Percentiles rank a stretch among this genome's conserved stretches.
These are phyloP conservation scores for Heliconius himera DNA, from an alignment of 1,140 invertebrate species.

Conservation along the genomic window DNA sequence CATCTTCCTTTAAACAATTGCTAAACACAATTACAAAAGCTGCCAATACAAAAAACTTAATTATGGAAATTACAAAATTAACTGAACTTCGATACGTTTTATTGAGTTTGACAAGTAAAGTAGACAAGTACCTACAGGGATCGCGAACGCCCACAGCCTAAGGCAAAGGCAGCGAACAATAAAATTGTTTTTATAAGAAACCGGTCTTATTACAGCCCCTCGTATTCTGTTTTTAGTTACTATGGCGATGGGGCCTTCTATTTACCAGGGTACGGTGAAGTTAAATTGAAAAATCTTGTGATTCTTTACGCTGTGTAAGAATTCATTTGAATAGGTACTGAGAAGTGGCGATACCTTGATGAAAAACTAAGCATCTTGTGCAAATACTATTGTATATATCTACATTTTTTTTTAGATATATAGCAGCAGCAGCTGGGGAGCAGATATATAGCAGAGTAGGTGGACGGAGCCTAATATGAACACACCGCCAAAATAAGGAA, in stretches of 20 bases:
- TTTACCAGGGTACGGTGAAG: slow-evolving; percentile 2
- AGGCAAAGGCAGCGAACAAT: slow-evolving; percentile 28
- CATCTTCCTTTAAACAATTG: not conserved
- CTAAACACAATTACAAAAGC: not conserved
- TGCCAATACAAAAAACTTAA: not conserved
- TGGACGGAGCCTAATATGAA: no score
- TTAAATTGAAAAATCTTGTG: slow-evolving; percentile 1
- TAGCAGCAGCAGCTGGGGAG: no score
- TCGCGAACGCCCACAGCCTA: slow-evolving; percentile 4
- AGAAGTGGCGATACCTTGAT: not conserved
- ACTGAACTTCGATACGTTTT: not conserved
- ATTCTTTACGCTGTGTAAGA: not conserved
- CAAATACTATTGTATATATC: no score
- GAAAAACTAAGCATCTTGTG: not conserved
- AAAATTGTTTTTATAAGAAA: slow-evolving; percentile 38
- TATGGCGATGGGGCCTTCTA: not conserved
- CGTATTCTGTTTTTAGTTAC: not conserved
- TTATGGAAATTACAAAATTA: not conserved
- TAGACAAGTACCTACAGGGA: not conserved
- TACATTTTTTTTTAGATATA: no score
- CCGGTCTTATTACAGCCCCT: slow-evolving; percentile 14
- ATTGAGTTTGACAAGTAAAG: not conserved
- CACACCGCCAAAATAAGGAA: no score
- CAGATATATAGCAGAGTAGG: no score
- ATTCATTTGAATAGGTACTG: not conserved